phyloP scores from a whole-genome alignment of 2,888 invertebrate genomes.

The Leucozona laternaria region DNA sequence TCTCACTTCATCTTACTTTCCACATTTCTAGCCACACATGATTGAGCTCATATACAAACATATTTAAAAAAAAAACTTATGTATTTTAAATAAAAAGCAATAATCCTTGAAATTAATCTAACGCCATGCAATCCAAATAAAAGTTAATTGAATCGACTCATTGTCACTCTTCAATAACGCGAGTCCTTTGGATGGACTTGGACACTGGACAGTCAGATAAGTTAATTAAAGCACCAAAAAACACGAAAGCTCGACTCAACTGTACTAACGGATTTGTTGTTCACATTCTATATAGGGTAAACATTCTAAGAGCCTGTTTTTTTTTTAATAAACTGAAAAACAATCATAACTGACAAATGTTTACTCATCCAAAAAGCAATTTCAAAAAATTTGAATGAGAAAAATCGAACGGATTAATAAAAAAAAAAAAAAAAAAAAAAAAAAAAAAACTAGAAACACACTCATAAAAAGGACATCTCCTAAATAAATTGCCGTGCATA shows the following conservation, averaged over 20 bases:
- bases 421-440: not conserved
- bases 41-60: not conserved
- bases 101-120: conserved; percentile 27
- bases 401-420: conserved; percentile 31
- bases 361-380: conserved; percentile 70
- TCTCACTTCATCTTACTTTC: not conserved
- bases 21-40: not conserved
- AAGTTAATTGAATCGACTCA: conserved; percentile 45
- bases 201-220: conserved; percentile 10
- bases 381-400: conserved; percentile 64
- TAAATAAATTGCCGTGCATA: conserved; percentile 36
- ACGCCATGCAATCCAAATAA: conserved; percentile 37
- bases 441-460: conserved; percentile 15
- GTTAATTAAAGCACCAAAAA: conserved; percentile 54
- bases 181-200: not conserved
- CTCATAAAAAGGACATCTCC: conserved; percentile 53
- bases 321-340: conserved; percentile 19
- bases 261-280: not conserved
- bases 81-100: conserved; percentile 1
- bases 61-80: not conserved
- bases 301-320: not conserved
- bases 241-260: conserved; percentile 1
- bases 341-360: conserved; percentile 61
- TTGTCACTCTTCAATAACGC: not conserved
- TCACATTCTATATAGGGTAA: not conserved